A percentile compares a stretch with the other conserved stretches of the same genome.
These are phyloP conservation scores for Anthophora plumipes DNA, from an alignment of 2,888 invertebrate species.

Conservation along the genomic window DNA sequence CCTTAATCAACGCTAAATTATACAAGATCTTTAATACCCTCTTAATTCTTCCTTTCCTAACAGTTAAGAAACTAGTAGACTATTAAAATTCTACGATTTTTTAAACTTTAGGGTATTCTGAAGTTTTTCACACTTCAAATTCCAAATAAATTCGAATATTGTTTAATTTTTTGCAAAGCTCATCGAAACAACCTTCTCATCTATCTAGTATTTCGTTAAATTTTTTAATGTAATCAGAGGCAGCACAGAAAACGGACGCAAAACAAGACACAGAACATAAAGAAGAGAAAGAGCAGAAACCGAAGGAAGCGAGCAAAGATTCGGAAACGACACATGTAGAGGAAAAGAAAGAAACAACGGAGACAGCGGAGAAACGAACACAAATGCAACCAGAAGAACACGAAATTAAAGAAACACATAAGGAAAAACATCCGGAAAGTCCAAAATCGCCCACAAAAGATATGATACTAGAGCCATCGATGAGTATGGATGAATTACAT, in stretches of 20 bases:
- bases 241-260: background rate
- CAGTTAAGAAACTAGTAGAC: too few relatives aligned
- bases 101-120: too few relatives aligned
- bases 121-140: too few relatives aligned
- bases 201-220: too few relatives aligned
- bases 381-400: background rate
- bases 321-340: background rate
- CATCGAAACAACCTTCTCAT: too few relatives aligned
- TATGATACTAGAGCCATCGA: constrained; percentile 17
- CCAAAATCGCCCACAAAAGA: background rate
- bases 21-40: too few relatives aligned
- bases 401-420: background rate
- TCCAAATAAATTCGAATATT: too few relatives aligned
- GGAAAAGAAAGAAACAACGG: background rate
- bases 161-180: too few relatives aligned
- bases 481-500: constrained; percentile 28
- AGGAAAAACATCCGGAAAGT: background rate
- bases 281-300: background rate
- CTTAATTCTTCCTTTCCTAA: too few relatives aligned
- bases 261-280: background rate
- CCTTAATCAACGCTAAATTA: too few relatives aligned
- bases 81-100: too few relatives aligned
- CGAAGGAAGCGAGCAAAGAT: background rate
- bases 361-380: background rate
- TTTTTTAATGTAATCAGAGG: background rate